Conservation (phyloP, 2,113 vertebrate species). For the Colistium nudipinnis region DNA sequence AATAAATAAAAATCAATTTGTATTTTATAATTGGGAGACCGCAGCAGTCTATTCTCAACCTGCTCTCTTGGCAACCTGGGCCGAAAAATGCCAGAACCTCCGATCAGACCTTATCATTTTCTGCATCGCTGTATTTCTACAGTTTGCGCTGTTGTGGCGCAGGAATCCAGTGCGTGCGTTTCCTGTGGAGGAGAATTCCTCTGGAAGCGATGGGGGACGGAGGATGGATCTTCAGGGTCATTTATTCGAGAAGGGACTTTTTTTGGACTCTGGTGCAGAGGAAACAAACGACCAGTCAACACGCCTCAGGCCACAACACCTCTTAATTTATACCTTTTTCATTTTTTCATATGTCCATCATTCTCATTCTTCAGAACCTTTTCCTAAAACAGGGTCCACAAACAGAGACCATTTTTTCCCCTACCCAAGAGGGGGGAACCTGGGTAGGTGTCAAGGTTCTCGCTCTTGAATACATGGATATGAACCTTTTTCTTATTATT, state of each 20-base stretch:
- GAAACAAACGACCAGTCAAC: not conserved
- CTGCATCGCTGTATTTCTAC: slow-evolving; percentile 67
- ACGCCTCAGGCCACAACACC: not conserved
- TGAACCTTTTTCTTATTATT: not conserved
- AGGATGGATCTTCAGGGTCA: slow-evolving; percentile 3
- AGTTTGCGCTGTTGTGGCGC: slow-evolving; percentile 31
- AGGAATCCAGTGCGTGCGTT: slow-evolving; percentile 34
- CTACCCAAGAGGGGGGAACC: not conserved
- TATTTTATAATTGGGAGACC: slow-evolving; percentile 57
- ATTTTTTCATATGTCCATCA: not conserved
- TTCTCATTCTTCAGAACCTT: not conserved
- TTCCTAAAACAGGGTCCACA: not conserved
- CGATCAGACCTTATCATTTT: slow-evolving; percentile 68
- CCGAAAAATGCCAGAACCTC: slow-evolving; percentile 36
- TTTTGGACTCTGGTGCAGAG: not conserved
- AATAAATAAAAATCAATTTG: slow-evolving; percentile 58
- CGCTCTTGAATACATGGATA: not conserved
- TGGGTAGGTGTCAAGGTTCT: slow-evolving; percentile 2
- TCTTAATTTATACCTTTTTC: not conserved
- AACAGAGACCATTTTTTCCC: not conserved
- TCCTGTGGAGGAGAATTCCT: slow-evolving; percentile 37
- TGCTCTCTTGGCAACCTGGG: slow-evolving; percentile 19
- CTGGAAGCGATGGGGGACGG: slow-evolving; percentile 3
- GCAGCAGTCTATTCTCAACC: slow-evolving; percentile 64
- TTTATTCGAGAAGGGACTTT: not conserved